Evolutionary conservation across 2,888 invertebrate genomes (phyloP).

Genomic region (Hyalella azteca): DNA sequence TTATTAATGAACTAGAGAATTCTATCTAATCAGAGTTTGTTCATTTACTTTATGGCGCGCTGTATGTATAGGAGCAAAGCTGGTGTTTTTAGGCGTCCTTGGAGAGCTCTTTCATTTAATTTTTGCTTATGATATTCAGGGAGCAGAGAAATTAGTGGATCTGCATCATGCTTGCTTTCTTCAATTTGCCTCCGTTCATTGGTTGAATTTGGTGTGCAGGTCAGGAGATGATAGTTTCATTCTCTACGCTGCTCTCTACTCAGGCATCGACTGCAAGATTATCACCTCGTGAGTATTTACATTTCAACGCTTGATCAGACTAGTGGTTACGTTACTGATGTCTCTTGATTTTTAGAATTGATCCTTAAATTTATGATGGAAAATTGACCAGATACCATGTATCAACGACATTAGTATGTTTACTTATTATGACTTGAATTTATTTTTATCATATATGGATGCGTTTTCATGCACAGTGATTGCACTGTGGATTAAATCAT

Average conservation of each 20-base stretch:
- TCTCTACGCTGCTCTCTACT: not conserved
- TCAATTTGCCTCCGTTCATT: not conserved
- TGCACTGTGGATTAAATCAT: too few relatives aligned
- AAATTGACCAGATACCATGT: too few relatives aligned
- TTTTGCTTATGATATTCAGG: not conserved
- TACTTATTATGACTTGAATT: too few relatives aligned
- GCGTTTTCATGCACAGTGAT: too few relatives aligned
- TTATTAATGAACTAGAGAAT: not conserved
- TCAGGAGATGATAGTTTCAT: not conserved
- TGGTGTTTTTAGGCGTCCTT: not conserved
- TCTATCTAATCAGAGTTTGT: not conserved
- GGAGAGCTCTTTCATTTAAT: not conserved
- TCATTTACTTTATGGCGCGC: too few relatives aligned
- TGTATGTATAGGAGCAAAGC: too few relatives aligned
- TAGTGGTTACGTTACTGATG: too few relatives aligned
- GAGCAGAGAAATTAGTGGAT: not conserved
- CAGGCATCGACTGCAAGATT: not conserved
- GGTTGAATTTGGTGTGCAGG: not conserved
- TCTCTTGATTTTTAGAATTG: too few relatives aligned
- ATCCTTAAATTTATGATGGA: too few relatives aligned
- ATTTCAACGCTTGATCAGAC: too few relatives aligned
- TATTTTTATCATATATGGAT: too few relatives aligned
- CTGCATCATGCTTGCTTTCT: not conserved
- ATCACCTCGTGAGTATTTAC: not conserved
- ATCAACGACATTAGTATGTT: too few relatives aligned